Base-by-base conservation (phyloP, 2,888 invertebrate genomes). In the Drosophila melanosoma region DNA sequence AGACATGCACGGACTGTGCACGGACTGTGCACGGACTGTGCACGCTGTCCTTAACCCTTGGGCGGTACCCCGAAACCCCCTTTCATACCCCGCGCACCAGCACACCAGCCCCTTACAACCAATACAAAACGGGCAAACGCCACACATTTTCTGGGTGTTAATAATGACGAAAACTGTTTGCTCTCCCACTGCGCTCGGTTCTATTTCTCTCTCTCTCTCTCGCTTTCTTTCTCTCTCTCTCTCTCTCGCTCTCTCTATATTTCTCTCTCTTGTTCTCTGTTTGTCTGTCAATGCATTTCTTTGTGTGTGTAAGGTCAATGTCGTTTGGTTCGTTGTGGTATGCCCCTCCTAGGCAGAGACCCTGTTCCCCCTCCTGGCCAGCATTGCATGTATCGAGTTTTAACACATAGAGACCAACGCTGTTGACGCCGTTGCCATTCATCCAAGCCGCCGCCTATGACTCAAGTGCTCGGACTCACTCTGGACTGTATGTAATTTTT, bases 221-320 rank as follows among this genome's bases (percentile, higher is more conserved):
- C 26, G 35, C 36, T 1, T 53, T 54, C 33, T 53, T 69, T 69
- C 68, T 57, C 76, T 69, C 65, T 51, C 60, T 57, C 17, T 42
- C 61, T 66, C 45, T 66, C 60, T 45, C 60, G 49, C 67, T 38
- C 26, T 42, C 36, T 1, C 60, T 57, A 5, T 29, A 29, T 29
- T 36, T 48, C 70, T 32, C 69, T 45, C 60, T 68, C 69, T 63
- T 68, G 57, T 65, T 73, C 45, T 59, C 66, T 73, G 69, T 57
- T 26, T 51, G 26, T 42, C 48, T 70, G 56, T 40, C 20, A 26
- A 56, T 26, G 38, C 56, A 60, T 45, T 52, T 49, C 53, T 53
- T 40, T 56, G 32, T 61, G 36, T 63, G 80, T 83, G 88, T 91
- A 91, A 91, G 92, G 91, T 91, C 91, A 91, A 91, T 91, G 91